Evolutionary conservation across 2,797 vertebrate genomes (phyloP), one percentile per base, ranked within the genome.

Genomic region (Enteromius afrohamiltoni): DNA sequence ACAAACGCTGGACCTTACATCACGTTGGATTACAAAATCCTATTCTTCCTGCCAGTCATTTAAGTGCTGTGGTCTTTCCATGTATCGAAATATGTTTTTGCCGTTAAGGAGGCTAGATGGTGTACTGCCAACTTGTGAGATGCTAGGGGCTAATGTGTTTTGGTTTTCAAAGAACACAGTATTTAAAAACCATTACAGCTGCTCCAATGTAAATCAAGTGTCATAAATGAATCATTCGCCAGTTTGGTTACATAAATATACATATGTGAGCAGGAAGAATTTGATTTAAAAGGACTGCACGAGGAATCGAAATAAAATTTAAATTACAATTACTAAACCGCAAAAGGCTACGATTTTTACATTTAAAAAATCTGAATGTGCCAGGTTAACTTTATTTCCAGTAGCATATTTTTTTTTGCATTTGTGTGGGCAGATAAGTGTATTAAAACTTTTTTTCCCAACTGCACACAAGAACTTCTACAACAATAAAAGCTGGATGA

Each of bases 201-300:
- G 55, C 68, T 68, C 53, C 47, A 55, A 67, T 70, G 74, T 81
- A 89, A 78, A 84, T 34, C 65, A 82, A 86, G 77, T 86, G 64
- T 90, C 88, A 87, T 91, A 89, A 91, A 89, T 88, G 87, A 84
- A 42, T 51, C 85, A 86, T 88, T 84, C 83, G 91, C 90, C 91
- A 92, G 87, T 79, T 86, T 40, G 68, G 88, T 82, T 60, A 26
- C 55, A 53, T 80, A 71, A 68, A 49, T 79, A 17, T 17, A 68
- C 14, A 68, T 31, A 79, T 68, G 40, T 49, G 17, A 40, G 55
- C 40, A 64, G 55, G 69, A 65, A 83, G 73, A 67, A 16, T 75
- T 53, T 14, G 37, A 78, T 78, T 62, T 65, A 65, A 23, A 37
- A 16, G 2, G 34, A 14, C 74, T 60, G 13, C 34, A 42, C 14